Conservation (phyloP, 2,888 invertebrate species). For the Eudemis profundana region DNA sequence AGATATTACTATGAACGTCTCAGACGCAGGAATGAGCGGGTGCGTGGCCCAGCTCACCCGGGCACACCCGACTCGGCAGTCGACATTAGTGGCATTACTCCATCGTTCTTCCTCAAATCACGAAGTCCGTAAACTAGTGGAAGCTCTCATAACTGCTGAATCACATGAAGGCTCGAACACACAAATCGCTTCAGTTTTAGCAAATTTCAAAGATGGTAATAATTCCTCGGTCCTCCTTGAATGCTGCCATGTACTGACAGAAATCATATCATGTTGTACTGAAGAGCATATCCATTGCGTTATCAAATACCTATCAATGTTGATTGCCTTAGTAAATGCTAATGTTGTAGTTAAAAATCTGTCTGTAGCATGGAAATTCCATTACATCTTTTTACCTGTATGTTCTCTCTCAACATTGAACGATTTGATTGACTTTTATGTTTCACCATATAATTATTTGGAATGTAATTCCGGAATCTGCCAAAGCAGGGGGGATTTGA, state of each 20-base stretch:
- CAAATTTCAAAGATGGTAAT: slow-evolving; percentile 65
- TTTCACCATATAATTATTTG: slow-evolving; percentile 45
- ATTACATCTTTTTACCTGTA: slow-evolving; percentile 77
- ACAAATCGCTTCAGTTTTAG: slow-evolving; percentile 54
- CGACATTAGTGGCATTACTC: slow-evolving; percentile 61
- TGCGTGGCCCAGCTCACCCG: slow-evolving; percentile 63
- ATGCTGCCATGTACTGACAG: slow-evolving; percentile 65
- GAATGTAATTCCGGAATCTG: slow-evolving; percentile 50
- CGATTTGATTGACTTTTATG: slow-evolving; percentile 68
- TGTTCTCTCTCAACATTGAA: slow-evolving; percentile 69
- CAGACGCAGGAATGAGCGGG: slow-evolving; percentile 62
- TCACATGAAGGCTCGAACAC: slow-evolving; percentile 47
- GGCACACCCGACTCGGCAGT: slow-evolving; percentile 57
- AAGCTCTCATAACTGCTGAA: slow-evolving; percentile 59
- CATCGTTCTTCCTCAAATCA: slow-evolving; percentile 67
- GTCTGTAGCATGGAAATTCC: slow-evolving; percentile 76
- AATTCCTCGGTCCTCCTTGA: slow-evolving; percentile 66
- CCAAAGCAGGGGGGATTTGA: slow-evolving; percentile 67
- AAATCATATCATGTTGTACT: slow-evolving; percentile 64
- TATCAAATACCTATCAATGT: slow-evolving; percentile 61
- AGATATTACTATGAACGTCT: slow-evolving; percentile 56
- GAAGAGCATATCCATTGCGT: slow-evolving; percentile 73
- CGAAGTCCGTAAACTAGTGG: slow-evolving; percentile 66
- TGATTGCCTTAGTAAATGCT: slow-evolving; percentile 70
- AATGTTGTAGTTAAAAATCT: slow-evolving; percentile 72